These are phyloP conservation scores for Forpus xanthops DNA, from an alignment of 2,797 vertebrate genomes.

Conservation along the genomic window DNA sequence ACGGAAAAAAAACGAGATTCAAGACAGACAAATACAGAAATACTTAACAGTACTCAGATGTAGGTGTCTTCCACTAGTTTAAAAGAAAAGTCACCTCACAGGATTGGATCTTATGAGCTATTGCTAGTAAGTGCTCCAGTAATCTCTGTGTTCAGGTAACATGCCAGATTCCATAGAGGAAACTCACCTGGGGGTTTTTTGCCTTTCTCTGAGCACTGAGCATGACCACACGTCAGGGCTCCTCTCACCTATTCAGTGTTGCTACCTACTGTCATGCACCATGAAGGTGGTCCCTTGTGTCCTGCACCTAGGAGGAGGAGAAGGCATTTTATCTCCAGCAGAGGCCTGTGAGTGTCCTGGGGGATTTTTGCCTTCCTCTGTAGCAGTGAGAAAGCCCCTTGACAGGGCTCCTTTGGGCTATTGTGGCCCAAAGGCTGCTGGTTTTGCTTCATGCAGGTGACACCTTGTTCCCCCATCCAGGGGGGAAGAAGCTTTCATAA, in stretches of 20 bases:
- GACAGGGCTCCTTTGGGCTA: neutral
- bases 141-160: neutral
- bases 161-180: neutral
- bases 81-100: neutral
- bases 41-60: neutral
- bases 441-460: neutral
- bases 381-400: neutral
- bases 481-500: neutral
- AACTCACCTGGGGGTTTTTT: neutral
- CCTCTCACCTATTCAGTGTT: neutral
- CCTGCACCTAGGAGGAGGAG: neutral
- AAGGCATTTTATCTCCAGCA: neutral
- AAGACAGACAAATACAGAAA: neutral
- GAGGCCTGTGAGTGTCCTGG: neutral
- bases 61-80: neutral
- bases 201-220: neutral
- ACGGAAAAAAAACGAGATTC: neutral
- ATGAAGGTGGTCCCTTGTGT: neutral
- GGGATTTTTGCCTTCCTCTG: neutral
- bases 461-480: neutral
- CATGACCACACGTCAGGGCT: neutral
- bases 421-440: neutral
- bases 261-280: neutral
- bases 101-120: neutral
- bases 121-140: neutral